Evolutionary conservation across 1,140 invertebrate species (phyloP), one percentile per base, ranked within the genome.

Genomic region (Cydia splendana): DNA sequence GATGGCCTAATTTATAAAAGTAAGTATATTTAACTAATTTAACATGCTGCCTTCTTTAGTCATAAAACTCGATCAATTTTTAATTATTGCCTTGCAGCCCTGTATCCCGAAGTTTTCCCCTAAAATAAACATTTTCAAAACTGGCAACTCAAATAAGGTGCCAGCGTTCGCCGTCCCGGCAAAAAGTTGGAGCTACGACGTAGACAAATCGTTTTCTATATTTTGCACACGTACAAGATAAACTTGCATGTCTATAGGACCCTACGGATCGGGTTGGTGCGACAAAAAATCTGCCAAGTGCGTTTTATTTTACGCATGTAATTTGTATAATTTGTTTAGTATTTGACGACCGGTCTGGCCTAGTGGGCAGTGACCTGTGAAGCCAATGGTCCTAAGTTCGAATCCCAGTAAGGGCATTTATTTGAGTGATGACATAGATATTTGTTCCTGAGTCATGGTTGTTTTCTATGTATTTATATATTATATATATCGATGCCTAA

Each of bases 131-230:
- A 71, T 71, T 71, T 71, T 71, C 38, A 34, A 18, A 71, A 18
- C 67, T 20, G 38, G 20, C 67, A 71, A 71, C 30, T 71, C 67
- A 71, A 71, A 71, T 71, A 71, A 71, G 67, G 34, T 71, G 67
- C 34, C 34, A 71, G 18, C 67, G 34, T 30, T 71, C 67, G 67
- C 67, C 67, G 67, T 20, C 18, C 67, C 38, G 30, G 38, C 67
- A 71, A 71, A 71, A 71, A 71, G 30, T 71, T 71, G 34, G 67
- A 71, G 67, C 30, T 18, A 12, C 67, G 67, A 71, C 67, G 34
- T 38, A 71, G 67, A 71, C 67, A 71, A 71, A 71, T 71, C 67
- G 67, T 71, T 71, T 71, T 71, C 67, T 71, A 71, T 71, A 71
- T 71, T 71, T 71, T 71, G 67, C 67, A 71, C 67, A 71, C 67